Evolutionary conservation across 2,888 invertebrate genomes (phyloP).

Genomic region (Callyntrura sp.): DNA sequence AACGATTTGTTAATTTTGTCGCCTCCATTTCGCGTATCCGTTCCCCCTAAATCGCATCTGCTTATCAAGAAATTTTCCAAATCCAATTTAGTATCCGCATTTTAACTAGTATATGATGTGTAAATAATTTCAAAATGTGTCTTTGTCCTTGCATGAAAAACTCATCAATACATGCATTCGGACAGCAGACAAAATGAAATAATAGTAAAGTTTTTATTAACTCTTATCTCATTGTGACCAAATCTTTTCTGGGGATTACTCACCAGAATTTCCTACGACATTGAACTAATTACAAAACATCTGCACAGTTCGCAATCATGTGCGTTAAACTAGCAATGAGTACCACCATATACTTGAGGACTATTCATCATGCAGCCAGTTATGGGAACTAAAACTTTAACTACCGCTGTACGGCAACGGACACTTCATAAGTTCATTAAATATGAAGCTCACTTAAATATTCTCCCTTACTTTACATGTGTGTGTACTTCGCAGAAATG

Average conservation of each 20-base stretch:
- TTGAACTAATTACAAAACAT: conserved; percentile 20
- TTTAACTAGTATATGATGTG: no score
- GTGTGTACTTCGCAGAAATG: not conserved
- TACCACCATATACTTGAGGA: not conserved
- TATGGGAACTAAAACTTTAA: not conserved
- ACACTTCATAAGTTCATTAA: no score
- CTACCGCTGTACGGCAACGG: not conserved
- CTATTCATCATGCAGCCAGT: not conserved
- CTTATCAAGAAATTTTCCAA: no score
- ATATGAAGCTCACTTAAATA: not conserved
- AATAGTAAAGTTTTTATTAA: no score
- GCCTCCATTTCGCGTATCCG: no score
- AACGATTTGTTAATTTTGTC: no score
- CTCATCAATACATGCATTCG: not conserved
- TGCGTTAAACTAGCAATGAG: not conserved
- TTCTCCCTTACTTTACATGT: not conserved
- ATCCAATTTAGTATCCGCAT: no score
- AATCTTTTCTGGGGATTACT: not conserved
- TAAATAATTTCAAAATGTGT: no score
- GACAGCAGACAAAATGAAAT: no score
- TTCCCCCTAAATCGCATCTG: no score
- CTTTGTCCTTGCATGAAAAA: no score
- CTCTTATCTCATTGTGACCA: no score
- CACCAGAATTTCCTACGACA: conserved; percentile 51
- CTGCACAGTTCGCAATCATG: conserved; percentile 6